Percentiles rank a stretch among this genome's conserved stretches.
phyloP scores from a whole-genome alignment of 2,113 vertebrate genomes.

The Illadopsis cleaveri region DNA sequence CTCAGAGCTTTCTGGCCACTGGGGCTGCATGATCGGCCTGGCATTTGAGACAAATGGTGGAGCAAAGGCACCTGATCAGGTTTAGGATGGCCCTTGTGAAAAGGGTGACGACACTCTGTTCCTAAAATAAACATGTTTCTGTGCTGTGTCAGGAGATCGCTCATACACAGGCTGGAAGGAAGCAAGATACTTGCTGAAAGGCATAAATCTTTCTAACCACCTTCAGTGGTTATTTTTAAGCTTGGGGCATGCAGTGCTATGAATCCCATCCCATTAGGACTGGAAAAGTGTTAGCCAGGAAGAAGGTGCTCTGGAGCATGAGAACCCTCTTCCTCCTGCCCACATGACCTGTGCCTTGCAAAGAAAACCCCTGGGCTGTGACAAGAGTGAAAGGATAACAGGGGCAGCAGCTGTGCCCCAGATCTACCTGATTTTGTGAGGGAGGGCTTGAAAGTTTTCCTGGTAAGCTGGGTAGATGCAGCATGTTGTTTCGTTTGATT shows the following conservation, averaged over 20 bases:
- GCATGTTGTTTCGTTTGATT: not conserved
- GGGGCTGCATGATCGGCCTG: not conserved
- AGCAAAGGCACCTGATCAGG: not conserved
- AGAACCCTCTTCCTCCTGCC: not conserved
- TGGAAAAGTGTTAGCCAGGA: not conserved
- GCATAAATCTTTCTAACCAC: not conserved
- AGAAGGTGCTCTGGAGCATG: not conserved
- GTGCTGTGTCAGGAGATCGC: not conserved
- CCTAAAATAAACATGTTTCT: not conserved
- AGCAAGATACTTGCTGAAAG: slow-evolving; percentile 6
- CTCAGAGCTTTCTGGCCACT: not conserved
- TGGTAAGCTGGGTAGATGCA: not conserved
- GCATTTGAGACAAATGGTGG: not conserved
- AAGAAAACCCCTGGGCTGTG: not conserved
- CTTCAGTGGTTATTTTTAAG: slow-evolving; percentile 29
- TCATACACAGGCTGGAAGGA: not conserved
- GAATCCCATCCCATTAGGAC: not conserved
- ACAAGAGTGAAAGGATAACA: not conserved
- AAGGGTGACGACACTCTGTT: not conserved
- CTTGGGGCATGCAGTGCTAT: not conserved
- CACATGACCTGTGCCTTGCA: not conserved
- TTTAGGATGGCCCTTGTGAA: not conserved
- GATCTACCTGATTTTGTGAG: not conserved
- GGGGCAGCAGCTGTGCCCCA: not conserved
- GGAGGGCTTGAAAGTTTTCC: not conserved